Conservation (phyloP, 2,113 vertebrate species). For the Psettodes erumei region DNA sequence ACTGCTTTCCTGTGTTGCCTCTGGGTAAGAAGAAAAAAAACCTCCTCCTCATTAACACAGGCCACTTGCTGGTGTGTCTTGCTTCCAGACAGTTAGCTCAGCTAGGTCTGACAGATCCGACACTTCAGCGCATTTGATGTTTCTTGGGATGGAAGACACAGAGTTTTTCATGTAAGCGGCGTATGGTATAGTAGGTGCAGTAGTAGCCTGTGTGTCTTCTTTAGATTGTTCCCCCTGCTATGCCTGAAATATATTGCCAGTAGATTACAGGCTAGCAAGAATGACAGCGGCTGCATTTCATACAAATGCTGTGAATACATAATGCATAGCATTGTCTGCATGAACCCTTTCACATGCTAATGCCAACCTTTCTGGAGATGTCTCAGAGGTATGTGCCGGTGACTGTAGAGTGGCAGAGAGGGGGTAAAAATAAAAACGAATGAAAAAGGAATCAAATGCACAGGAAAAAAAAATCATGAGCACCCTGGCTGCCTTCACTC, state of each 20-base stretch:
- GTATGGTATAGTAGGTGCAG: constrained; percentile 41
- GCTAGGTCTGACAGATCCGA: constrained; percentile 70
- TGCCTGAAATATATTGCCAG: constrained; percentile 74
- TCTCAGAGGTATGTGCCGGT: constrained; percentile 75
- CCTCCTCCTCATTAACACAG: constrained; percentile 75
- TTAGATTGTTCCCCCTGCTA: constrained; percentile 60
- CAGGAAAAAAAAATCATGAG: constrained; percentile 48
- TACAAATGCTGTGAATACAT: constrained; percentile 82
- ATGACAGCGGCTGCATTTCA: constrained; percentile 81
- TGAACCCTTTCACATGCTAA: constrained; percentile 84
- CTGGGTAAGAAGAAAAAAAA: constrained; percentile 65
- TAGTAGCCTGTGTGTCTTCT: constrained; percentile 60
- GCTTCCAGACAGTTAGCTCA: constrained; percentile 65
- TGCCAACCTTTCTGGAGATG: constrained; percentile 79
- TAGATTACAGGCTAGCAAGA: constrained; percentile 77
- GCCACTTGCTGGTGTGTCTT: constrained; percentile 60
- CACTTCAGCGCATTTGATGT: constrained; percentile 74
- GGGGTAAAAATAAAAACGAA: constrained; percentile 52
- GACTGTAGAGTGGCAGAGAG: constrained; percentile 62
- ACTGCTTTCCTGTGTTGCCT: constrained; percentile 63
- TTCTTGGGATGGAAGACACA: constrained; percentile 53
- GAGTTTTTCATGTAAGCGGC: constrained; percentile 51
- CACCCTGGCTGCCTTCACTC: constrained; percentile 39
- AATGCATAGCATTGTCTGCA: constrained; percentile 81
- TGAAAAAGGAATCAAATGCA: constrained; percentile 56